These are phyloP conservation scores for Mycogona germanica DNA, from an alignment of 2,888 invertebrate species.

Conservation along the genomic window DNA sequence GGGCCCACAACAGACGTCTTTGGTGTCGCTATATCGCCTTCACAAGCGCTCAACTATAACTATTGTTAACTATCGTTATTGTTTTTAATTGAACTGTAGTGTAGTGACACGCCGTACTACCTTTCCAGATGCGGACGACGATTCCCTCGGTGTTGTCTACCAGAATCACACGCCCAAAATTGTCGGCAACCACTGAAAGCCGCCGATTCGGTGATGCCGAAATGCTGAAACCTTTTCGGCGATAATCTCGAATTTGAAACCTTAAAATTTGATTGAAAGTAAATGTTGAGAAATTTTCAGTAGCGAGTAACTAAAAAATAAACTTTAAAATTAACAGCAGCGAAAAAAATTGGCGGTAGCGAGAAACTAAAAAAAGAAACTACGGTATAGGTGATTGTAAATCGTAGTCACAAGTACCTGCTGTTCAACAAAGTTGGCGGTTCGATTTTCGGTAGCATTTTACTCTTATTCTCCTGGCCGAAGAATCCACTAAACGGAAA, in stretches of 20 bases:
- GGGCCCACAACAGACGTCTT: no score
- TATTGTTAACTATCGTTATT: neutral
- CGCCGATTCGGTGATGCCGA: constrained; percentile 64
- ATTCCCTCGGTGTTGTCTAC: constrained; percentile 69
- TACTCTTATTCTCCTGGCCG: constrained; percentile 15
- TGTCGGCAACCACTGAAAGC: constrained; percentile 70
- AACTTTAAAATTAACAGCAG: neutral
- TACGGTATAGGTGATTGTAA: no score
- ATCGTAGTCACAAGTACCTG: no score
- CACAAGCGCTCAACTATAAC: neutral
- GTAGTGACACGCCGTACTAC: constrained; percentile 27
- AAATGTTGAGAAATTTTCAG: no score
- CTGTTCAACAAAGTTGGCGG: constrained; percentile 60
- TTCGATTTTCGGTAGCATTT: constrained; percentile 38
- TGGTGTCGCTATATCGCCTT: no score
- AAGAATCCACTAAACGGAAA: constrained; percentile 11
- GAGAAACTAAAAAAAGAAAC: no score
- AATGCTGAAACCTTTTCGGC: constrained; percentile 60
- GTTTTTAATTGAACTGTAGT: neutral
- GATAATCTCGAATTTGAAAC: constrained; percentile 65
- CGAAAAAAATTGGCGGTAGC: no score
- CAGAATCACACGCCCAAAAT: constrained; percentile 73
- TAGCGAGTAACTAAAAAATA: no score
- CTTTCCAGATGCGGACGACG: constrained; percentile 81
- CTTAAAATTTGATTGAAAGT: constrained; percentile 40